phyloP scores from a whole-genome alignment of 2,113 vertebrate genomes.

The Sceloporus undulatus region DNA sequence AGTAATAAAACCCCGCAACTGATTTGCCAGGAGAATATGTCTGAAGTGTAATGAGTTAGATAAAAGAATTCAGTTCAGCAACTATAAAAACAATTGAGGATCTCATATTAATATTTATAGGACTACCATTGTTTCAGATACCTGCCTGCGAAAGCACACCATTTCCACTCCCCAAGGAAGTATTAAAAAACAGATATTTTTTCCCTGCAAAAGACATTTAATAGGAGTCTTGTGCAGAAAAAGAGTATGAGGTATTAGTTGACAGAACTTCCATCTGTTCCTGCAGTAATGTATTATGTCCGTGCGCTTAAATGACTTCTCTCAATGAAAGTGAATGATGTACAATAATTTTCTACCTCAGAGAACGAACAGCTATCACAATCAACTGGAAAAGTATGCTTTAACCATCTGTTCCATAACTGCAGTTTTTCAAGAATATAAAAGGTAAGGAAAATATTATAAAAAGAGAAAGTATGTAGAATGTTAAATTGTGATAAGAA shows the following conservation, averaged over 20 bases:
- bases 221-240: constrained; percentile 43
- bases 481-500: constrained; percentile 19
- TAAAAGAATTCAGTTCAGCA: constrained; percentile 46
- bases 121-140: constrained; percentile 28
- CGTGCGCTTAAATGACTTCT: constrained; percentile 44
- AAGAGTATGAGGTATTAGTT: constrained; percentile 40
- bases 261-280: constrained; percentile 32
- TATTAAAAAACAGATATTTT: constrained; percentile 39
- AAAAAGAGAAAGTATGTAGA: not conserved
- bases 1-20: constrained; percentile 30
- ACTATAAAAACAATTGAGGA: constrained; percentile 33
- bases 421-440: constrained; percentile 35
- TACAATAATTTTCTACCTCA: constrained; percentile 49
- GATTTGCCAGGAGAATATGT: constrained; percentile 20
- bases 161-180: constrained; percentile 51
- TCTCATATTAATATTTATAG: constrained; percentile 35
- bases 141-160: constrained; percentile 8
- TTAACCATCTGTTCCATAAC: constrained; percentile 47
- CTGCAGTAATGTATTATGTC: constrained; percentile 48
- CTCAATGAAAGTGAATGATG: constrained; percentile 57
- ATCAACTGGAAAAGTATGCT: constrained; percentile 46
- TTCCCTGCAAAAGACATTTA: constrained; percentile 44
- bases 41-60: constrained; percentile 43
- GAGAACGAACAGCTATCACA: constrained; percentile 39
- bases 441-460: constrained; percentile 47